A percentile compares a stretch with the other conserved stretches of the same genome.
Evolutionary conservation across 2,113 vertebrate species (phyloP).

Genomic region (Canis aureus): DNA sequence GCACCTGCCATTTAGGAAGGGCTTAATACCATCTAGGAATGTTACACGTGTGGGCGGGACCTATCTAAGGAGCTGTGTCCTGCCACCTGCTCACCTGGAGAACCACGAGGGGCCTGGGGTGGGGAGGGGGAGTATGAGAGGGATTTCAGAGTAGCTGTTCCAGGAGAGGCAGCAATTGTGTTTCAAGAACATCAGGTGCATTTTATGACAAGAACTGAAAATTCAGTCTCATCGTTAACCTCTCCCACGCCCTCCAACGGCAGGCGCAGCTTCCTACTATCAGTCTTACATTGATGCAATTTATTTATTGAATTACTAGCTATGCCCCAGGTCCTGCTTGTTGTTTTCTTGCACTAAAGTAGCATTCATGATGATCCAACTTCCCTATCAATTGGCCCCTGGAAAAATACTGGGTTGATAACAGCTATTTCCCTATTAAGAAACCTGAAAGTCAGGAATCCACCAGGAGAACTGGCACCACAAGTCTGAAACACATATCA

Average conservation of each 20-base stretch:
- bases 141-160: background rate
- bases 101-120: accelerated
- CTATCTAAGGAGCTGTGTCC: background rate
- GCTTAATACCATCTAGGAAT: background rate
- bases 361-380: background rate
- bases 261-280: background rate
- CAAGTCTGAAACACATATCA: constrained; percentile 42
- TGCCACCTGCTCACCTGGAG: no score
- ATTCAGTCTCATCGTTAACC: background rate
- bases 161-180: background rate
- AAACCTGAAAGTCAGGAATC: background rate
- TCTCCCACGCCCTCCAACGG: accelerated
- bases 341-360: background rate
- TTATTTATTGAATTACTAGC: constrained; percentile 48
- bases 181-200: background rate
- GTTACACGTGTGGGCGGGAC: background rate
- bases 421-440: background rate
- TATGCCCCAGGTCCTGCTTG: background rate
- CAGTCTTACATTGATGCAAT: background rate
- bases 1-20: background rate
- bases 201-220: background rate
- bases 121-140: accelerated
- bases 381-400: constrained; percentile 41
- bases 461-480: background rate
- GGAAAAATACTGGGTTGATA: constrained; percentile 37